phyloP scores from a whole-genome alignment of 2,888 invertebrate species.

The Sphinx pinastri region DNA sequence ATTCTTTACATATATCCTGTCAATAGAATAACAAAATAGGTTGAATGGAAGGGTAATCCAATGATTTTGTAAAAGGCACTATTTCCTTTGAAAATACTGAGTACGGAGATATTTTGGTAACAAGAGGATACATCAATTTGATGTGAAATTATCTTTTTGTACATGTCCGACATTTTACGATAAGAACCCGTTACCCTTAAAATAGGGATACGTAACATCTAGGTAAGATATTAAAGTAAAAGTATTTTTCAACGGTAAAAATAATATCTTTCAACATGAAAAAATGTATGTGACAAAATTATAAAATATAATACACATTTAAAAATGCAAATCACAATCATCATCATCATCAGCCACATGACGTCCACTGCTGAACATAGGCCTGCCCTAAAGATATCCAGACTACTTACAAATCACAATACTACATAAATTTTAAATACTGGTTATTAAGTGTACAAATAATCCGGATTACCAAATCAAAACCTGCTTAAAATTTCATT shows the following conservation, averaged over 20 bases:
- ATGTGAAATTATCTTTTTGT: background rate
- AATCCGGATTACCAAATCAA: constrained; percentile 1
- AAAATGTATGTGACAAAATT: too few species aligned
- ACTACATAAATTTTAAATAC: too few species aligned
- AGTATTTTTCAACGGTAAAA: too few species aligned
- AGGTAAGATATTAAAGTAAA: too few species aligned
- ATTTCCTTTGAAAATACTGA: background rate
- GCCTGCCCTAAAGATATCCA: too few species aligned
- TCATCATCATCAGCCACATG: too few species aligned
- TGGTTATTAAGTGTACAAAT: background rate
- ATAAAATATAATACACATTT: too few species aligned
- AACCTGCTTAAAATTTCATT: background rate
- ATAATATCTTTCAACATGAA: too few species aligned
- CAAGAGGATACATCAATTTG: background rate
- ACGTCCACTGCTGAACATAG: too few species aligned
- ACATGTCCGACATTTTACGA: background rate
- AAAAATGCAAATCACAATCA: too few species aligned
- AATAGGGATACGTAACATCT: background rate
- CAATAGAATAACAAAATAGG: background rate
- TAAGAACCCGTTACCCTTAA: background rate
- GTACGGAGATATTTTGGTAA: background rate
- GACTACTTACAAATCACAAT: too few species aligned
- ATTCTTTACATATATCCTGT: constrained; percentile 15
- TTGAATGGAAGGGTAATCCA: background rate
- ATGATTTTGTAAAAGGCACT: constrained; percentile 13